Base-by-base conservation (phyloP, 2,888 invertebrate genomes). In the Ectobius pallidus region DNA sequence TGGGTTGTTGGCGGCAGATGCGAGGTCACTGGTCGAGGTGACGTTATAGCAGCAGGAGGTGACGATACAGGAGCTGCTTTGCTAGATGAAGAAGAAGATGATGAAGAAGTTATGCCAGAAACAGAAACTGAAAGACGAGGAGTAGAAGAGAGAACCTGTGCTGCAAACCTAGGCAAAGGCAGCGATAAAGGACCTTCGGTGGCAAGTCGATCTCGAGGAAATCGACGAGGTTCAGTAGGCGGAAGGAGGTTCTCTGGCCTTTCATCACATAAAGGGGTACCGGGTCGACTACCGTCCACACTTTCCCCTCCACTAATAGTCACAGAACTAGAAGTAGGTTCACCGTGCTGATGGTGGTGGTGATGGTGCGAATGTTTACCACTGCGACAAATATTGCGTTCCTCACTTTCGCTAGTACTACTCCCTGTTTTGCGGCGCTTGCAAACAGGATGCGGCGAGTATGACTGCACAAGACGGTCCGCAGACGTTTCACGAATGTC, bases 91-190 rank as follows among this genome's bases (percentile, higher is more conserved):
- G 62, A 69, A 25, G 74, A 58, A 32, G 62, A 16, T 16, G 46
- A 18, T 25, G 39, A 65, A 16, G 71, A 44, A 20, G 39, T 25
- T 22, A 27, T 27, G 6, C 62, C 69, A 34, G 72, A 58, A 14
- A 72, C 25, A 11, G 72, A 72, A 11, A 69, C 72, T 20, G 72
- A 61, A n/a, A 72, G 25, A n/a, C 72, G 68, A 18, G 69, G 49
- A 1, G 72, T 55, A 30, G 71, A 63, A 9, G 86, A 78, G 81
- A 85, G 83, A 79, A 92, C 87, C 80, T 89, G 89, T 73, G 91
- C 88, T 20, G 96, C 96, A 82, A 96, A 96, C 84, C 93, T 91
- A 49, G 96, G 96, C 78, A 96, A 84, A 25, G 96, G 96, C 79
- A 96, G 85, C 79, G 92, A 91, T 83, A 96, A 87, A 39, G 95